Percentiles rank a stretch among this genome's conserved stretches.
Conservation (phyloP, 1,140 invertebrate species). For the Platorchestia sp. region DNA sequence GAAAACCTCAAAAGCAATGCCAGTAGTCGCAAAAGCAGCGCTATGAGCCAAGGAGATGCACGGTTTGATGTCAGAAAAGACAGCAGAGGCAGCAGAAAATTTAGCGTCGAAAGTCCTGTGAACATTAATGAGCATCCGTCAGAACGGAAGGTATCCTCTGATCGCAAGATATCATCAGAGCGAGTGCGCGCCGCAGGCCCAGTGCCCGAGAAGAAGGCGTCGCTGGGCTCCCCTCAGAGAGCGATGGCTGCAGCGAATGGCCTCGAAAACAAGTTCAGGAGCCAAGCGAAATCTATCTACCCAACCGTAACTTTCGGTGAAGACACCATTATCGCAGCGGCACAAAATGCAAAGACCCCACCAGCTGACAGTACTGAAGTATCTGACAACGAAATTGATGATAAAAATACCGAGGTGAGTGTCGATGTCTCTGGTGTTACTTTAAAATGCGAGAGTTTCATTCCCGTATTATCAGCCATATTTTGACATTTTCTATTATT, state of each 20-base stretch:
- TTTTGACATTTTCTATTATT: background rate
- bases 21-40: slow-evolving; percentile 16
- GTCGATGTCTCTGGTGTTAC: background rate
- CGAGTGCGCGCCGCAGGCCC: background rate
- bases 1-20: background rate
- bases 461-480: background rate
- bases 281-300: background rate
- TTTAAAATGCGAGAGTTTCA: background rate
- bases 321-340: background rate
- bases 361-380: background rate
- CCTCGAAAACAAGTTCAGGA: background rate
- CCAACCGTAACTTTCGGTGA: slow-evolving; percentile 26
- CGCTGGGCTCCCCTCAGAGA: slow-evolving; percentile 3
- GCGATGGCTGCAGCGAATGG: background rate
- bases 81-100: background rate
- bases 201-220: background rate
- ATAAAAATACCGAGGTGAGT: background rate
- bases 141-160: slow-evolving; percentile 24
- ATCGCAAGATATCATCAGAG: slow-evolving; percentile 22
- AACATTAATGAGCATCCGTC: background rate
- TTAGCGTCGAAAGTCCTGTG: slow-evolving; percentile 13
- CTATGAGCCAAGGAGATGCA: slow-evolving; percentile 28
- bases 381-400: background rate
- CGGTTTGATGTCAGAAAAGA: slow-evolving; percentile 35
- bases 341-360: background rate